These are phyloP conservation scores for Calyptommatus sinebrachiatus DNA, from an alignment of 2,113 vertebrate genomes.

Conservation along the genomic window DNA sequence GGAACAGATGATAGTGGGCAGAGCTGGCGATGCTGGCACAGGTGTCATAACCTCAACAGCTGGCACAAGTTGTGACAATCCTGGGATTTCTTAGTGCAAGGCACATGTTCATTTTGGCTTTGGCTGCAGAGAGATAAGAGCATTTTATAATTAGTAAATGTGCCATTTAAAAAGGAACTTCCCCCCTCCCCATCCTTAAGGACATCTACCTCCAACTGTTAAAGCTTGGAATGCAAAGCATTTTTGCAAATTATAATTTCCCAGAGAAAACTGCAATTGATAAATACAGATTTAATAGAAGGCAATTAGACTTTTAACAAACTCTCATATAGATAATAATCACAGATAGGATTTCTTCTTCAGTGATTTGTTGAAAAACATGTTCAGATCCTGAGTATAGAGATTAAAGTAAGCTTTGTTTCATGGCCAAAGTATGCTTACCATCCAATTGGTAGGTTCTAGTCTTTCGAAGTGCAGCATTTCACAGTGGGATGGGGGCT, in stretches of 20 bases:
- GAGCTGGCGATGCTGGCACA: slow-evolving; percentile 93
- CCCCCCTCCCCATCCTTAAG: slow-evolving; percentile 75
- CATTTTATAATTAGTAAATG: slow-evolving; percentile 88
- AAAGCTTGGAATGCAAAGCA: slow-evolving; percentile 75
- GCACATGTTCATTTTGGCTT: slow-evolving; percentile 98
- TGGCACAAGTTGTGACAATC: slow-evolving; percentile 99
- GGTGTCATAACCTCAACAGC: slow-evolving; percentile 99
- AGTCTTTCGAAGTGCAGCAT: slow-evolving; percentile 48
- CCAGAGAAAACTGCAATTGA: slow-evolving; percentile 78
- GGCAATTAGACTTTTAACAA: slow-evolving; percentile 74
- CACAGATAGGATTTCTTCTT: slow-evolving; percentile 74
- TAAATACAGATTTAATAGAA: slow-evolving; percentile 80
- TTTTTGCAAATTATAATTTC: slow-evolving; percentile 79
- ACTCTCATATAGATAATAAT: slow-evolving; percentile 74
- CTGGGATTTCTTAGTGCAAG: slow-evolving; percentile 99
- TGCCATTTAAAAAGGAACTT: slow-evolving; percentile 87
- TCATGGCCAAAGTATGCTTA: slow-evolving; percentile 69
- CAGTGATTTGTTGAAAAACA: slow-evolving; percentile 69
- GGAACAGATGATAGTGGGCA: slow-evolving; percentile 98
- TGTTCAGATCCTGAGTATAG: slow-evolving; percentile 66
- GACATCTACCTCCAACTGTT: slow-evolving; percentile 84
- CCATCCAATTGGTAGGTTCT: slow-evolving; percentile 64
- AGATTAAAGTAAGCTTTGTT: slow-evolving; percentile 68
- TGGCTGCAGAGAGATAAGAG: slow-evolving; percentile 86
- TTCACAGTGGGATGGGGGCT: slow-evolving; percentile 62